These are phyloP conservation scores for Harpagifer antarcticus DNA, from an alignment of 2,797 vertebrate species.

Conservation along the genomic window DNA sequence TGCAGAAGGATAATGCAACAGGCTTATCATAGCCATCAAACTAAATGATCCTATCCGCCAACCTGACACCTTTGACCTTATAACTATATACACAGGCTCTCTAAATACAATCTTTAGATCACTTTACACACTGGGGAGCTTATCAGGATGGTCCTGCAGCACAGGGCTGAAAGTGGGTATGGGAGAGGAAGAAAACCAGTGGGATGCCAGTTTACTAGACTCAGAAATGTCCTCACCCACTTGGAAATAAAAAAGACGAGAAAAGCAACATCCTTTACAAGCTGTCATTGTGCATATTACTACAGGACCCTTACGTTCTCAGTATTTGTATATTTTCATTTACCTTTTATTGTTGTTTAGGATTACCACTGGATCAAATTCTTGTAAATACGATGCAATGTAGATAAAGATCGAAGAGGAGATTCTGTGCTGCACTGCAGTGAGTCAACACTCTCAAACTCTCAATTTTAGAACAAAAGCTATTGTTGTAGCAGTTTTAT, in stretches of 20 bases:
- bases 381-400: not conserved
- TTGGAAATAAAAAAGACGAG: conserved; percentile 24
- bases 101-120: conserved; percentile 32
- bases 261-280: not conserved
- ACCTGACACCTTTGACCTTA: conserved; percentile 59
- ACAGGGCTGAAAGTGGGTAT: not conserved
- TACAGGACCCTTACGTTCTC: not conserved
- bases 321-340: not conserved
- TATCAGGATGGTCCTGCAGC: conserved; percentile 1
- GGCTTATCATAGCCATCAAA: conserved; percentile 35
- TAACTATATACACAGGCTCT: conserved; percentile 21
- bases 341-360: not conserved
- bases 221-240: conserved; percentile 21
- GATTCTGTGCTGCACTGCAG: conserved; percentile 1
- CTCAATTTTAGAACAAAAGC: no score
- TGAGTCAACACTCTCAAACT: not conserved
- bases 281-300: not conserved
- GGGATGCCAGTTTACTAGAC: not conserved
- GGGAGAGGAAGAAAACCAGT: conserved; percentile 10
- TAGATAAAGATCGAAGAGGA: not conserved
- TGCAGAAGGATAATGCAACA: conserved; percentile 15
- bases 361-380: not conserved
- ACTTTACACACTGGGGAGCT: conserved; percentile 38
- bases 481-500: no score
- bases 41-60: conserved; percentile 34